Base-by-base conservation (phyloP, 2,888 invertebrate genomes). In the Disparrhopalites patrizii region DNA sequence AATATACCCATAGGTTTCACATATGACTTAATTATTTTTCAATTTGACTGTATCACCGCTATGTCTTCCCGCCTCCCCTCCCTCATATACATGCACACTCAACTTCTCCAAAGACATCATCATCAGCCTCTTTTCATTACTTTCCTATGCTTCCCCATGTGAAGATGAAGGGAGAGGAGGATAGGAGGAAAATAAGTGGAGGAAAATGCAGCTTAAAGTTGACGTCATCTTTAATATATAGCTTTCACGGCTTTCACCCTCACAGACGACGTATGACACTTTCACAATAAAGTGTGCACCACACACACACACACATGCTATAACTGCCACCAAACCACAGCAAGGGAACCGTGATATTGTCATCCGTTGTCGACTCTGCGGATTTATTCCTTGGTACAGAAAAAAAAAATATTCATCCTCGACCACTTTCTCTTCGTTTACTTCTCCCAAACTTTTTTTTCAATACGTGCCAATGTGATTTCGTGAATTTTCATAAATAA, bases 231-330 rank as follows among this genome's bases (percentile, higher is more conserved):
- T 40, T 40, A 40, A 40, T 40, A 40, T 40, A 40, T 40, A 40
- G 40, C 40, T 40, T 40, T 40, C 40, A 40, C 5, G 18, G 5
- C 40, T 40, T n/a, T 40, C 40, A 40, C 40, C 40, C n/a, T n/a
- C n/a, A n/a, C n/a, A n/a, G n/a, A 40, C 15, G 40, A 40, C 13
- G 40, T 40, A 40, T 40, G 40, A 40, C 40, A 40, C 40, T 40
- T 40, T 40, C 40, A 40, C 40, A 40, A 40, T 40, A 40, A 40
- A 40, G 40, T 40, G 40, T 18, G n/a, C n/a, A n/a, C n/a, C n/a
- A n/a, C n/a, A n/a, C n/a, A n/a, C n/a, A n/a, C n/a, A n/a, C n/a
- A n/a, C n/a, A n/a, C n/a, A n/a, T n/a, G n/a, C n/a, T n/a, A n/a
- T n/a, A n/a, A n/a, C n/a, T n/a, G n/a, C n/a, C n/a, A n/a, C n/a